Conservation (phyloP, 1,140 invertebrate species). For the Elymnias hypermnestra region DNA sequence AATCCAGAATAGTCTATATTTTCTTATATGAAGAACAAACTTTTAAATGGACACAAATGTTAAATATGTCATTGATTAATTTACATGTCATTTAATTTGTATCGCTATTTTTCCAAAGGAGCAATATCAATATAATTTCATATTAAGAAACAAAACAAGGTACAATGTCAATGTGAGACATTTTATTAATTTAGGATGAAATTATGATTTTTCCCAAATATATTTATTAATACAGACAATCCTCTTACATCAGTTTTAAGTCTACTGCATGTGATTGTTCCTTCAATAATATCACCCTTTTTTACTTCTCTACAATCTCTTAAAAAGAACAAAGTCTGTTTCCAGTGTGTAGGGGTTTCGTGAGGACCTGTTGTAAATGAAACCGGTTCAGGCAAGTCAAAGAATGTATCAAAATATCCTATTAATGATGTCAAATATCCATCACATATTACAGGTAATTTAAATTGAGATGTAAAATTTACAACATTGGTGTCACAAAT, state of each 20-base stretch:
- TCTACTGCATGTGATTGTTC: conserved; percentile 79
- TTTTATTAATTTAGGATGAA: conserved; percentile 63
- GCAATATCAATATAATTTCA: no score
- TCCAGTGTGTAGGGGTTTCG: conserved; percentile 94
- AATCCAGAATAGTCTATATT: no score
- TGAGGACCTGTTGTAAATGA: conserved; percentile 86
- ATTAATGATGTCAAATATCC: conserved; percentile 91
- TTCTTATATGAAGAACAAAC: no score
- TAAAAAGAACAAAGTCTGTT: conserved; percentile 95
- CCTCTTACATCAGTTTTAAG: conserved; percentile 64
- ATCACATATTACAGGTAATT: conserved; percentile 82
- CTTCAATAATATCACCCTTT: conserved; percentile 83
- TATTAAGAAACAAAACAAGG: no score
- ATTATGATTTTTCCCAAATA: conserved; percentile 70
- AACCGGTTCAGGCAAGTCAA: conserved; percentile 83
- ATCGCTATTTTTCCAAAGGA: no score
- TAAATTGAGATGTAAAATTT: conserved; percentile 88
- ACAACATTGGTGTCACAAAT: conserved; percentile 89
- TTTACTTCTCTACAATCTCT: conserved; percentile 83
- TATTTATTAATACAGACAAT: conserved; percentile 55
- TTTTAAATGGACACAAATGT: no score
- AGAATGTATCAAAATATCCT: conserved; percentile 95
- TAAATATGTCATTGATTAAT: no score
- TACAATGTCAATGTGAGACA: no score
- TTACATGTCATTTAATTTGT: no score